These are phyloP conservation scores for Bufo bufo DNA, from an alignment of 2,113 vertebrate species.

Conservation along the genomic window DNA sequence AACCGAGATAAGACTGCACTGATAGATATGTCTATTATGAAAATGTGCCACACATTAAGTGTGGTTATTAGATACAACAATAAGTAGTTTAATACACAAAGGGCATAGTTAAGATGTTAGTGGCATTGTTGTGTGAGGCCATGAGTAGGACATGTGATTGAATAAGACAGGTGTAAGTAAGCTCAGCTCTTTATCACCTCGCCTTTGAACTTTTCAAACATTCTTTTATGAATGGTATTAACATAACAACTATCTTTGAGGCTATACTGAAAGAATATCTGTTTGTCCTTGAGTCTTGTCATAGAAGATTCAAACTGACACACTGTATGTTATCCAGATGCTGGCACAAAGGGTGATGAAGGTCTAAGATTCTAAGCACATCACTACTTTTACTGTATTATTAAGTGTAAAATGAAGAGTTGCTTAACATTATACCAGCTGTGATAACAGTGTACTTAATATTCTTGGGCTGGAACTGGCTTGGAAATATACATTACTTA, in stretches of 20 bases:
- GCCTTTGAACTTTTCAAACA: constrained; percentile 30
- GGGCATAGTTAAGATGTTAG: constrained; percentile 35
- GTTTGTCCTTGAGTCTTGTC: constrained; percentile 39
- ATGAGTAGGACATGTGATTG: constrained; percentile 21
- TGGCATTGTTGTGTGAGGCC: constrained; percentile 18
- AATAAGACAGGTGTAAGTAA: constrained; percentile 20
- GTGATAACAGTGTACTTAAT: not conserved
- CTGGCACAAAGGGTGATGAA: constrained; percentile 8
- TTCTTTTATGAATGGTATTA: constrained; percentile 30
- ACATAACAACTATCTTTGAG: constrained; percentile 2
- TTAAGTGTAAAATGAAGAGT: constrained; percentile 21
- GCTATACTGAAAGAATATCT: constrained; percentile 39
- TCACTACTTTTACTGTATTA: constrained; percentile 16
- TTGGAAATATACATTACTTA: not conserved
- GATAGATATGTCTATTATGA: constrained; percentile 37
- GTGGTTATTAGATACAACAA: constrained; percentile 5
- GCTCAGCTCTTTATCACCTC: constrained; percentile 20
- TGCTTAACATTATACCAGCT: not conserved
- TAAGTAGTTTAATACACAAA: constrained; percentile 30
- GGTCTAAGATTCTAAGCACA: not conserved
- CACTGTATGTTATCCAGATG: constrained; percentile 28
- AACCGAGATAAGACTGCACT: constrained; percentile 15
- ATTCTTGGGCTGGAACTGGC: not conserved
- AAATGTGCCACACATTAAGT: constrained; percentile 25
- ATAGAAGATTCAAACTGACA: constrained; percentile 16